phyloP scores from a whole-genome alignment of 1,140 invertebrate genomes.

The Triops longicaudatus region DNA sequence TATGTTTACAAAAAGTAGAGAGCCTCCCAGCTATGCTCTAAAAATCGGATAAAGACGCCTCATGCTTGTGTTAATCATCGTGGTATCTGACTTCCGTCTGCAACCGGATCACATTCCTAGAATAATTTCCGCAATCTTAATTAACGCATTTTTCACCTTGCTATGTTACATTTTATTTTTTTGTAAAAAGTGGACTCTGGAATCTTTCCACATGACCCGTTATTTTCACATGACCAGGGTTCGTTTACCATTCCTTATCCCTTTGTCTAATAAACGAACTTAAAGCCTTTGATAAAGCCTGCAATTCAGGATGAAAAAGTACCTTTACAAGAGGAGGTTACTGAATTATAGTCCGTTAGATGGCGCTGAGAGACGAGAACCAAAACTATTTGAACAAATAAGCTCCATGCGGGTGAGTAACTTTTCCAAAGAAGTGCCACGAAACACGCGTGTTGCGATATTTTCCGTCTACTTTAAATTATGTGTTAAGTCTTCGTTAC shows the following conservation, averaged over 20 bases:
- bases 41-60: constrained; percentile 13
- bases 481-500: too few relatives aligned
- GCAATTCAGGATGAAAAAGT: not conserved
- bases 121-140: not conserved
- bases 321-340: not conserved
- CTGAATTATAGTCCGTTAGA: not conserved
- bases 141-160: not conserved
- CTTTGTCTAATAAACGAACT: not conserved
- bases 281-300: not conserved
- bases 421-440: too few relatives aligned
- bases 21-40: constrained; percentile 8
- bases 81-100: not conserved
- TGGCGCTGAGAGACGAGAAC: not conserved
- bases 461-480: too few relatives aligned
- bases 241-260: not conserved
- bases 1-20: constrained; percentile 51
- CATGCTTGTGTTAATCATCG: not conserved
- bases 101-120: not conserved
- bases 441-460: too few relatives aligned
- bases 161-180: not conserved
- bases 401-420: too few relatives aligned
- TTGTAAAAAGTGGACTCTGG: too few relatives aligned
- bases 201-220: not conserved
- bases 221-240: not conserved
- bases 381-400: too few relatives aligned